Conservation (phyloP, 2,888 invertebrate species). For the Meiosimyza decipiens region DNA sequence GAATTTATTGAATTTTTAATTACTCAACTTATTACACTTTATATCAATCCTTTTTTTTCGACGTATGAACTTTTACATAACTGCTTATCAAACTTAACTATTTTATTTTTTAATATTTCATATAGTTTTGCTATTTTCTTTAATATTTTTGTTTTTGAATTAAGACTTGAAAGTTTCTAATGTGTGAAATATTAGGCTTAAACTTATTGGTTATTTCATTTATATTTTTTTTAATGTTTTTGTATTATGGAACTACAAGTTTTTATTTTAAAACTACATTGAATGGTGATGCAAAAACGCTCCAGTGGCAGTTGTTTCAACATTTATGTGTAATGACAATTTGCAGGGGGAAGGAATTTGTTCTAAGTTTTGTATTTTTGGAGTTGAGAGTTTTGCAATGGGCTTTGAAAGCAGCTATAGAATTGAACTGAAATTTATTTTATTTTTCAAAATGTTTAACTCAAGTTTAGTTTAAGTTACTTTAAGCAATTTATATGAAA, state of each 20-base stretch:
- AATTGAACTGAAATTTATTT: neutral
- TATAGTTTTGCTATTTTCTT: conserved; percentile 30
- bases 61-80: conserved; percentile 19
- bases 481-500: neutral
- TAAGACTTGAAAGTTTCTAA: conserved; percentile 13
- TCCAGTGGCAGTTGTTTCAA: conserved; percentile 16
- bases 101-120: conserved; percentile 9
- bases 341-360: neutral
- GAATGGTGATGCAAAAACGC: conserved; percentile 7
- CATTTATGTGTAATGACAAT: conserved; percentile 3
- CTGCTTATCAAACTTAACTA: conserved; percentile 28
- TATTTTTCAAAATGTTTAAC: neutral
- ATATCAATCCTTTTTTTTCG: conserved; percentile 15
- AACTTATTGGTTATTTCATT: neutral
- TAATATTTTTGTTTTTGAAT: conserved; percentile 16
- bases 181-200: neutral
- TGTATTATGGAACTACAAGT: neutral
- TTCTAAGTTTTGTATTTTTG: neutral
- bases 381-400: neutral
- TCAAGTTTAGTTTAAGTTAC: neutral
- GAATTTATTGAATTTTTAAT: conserved; percentile 47
- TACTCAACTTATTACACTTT: conserved; percentile 37
- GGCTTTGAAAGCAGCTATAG: neutral
- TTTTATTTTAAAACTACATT: conserved; percentile 7
- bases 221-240: neutral